Conservation (phyloP, 2,888 invertebrate genomes). For the Aradus depressus region DNA sequence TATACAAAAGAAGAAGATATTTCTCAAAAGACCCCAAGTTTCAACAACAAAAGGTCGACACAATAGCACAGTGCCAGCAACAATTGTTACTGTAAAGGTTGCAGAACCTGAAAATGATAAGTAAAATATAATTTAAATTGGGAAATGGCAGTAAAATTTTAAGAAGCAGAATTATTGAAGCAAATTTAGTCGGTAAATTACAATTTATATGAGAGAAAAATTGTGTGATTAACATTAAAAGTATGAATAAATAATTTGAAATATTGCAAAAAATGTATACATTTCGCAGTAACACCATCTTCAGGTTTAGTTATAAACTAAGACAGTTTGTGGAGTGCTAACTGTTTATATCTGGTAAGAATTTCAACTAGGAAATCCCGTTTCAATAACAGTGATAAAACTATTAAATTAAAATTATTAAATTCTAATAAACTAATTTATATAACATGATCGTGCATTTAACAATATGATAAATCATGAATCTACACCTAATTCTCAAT, state of each 20-base stretch:
- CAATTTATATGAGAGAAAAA: neutral
- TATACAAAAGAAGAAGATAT: neutral
- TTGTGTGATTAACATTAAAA: neutral
- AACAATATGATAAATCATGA: no score
- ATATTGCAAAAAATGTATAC: neutral
- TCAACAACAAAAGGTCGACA: slow-evolving; percentile 4
- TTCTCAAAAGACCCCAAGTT: neutral
- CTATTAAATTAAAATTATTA: no score
- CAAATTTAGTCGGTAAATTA: neutral
- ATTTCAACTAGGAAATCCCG: no score
- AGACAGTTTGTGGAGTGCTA: no score
- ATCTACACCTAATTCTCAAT: no score
- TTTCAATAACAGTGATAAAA: no score
- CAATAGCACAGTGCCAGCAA: neutral
- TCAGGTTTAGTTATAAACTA: no score
- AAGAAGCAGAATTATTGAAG: no score
- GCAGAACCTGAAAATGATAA: slow-evolving; percentile 3
- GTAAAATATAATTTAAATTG: neutral
- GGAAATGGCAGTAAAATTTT: neutral
- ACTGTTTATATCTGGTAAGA: no score
- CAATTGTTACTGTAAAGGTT: neutral
- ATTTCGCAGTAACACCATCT: no score
- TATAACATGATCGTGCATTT: no score
- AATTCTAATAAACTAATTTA: no score
- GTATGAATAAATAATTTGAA: neutral